Percentiles rank a stretch among this genome's conserved stretches.
Evolutionary conservation across 2,113 vertebrate genomes (phyloP).

Genomic region (Hydropotes inermis): DNA sequence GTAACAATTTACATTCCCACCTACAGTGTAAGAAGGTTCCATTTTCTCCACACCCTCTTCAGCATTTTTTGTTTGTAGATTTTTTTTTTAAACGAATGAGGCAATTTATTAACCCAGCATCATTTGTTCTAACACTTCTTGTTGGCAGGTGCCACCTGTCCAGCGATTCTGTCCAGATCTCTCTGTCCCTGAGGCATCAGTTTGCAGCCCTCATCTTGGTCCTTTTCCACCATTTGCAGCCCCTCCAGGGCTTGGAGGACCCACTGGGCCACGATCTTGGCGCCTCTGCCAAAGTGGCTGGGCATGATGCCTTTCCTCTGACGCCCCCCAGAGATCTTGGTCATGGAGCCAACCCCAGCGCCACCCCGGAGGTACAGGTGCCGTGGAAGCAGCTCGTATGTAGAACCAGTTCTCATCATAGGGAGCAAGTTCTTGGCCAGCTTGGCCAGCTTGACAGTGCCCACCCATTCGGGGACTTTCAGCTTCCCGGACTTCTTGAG

Average conservation of each 20-base stretch:
- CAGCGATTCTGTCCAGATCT: neutral
- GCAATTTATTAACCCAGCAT: neutral
- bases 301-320: neutral
- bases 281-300: neutral
- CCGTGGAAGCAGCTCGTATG: neutral
- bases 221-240: neutral
- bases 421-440: neutral
- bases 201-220: neutral
- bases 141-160: neutral
- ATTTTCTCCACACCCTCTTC: neutral
- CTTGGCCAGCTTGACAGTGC: neutral
- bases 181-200: neutral
- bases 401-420: neutral
- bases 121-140: neutral
- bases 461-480: neutral
- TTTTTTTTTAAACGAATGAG: neutral
- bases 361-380: neutral
- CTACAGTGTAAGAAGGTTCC: neutral
- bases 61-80: neutral
- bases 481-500: neutral
- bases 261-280: accelerated
- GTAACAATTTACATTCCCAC: neutral
- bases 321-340: neutral
- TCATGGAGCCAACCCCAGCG: neutral
- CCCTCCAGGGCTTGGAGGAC: neutral